A percentile compares a stretch with the other conserved stretches of the same genome.
phyloP scores from a whole-genome alignment of 2,797 vertebrate species.

The Eulemur coronatus region DNA sequence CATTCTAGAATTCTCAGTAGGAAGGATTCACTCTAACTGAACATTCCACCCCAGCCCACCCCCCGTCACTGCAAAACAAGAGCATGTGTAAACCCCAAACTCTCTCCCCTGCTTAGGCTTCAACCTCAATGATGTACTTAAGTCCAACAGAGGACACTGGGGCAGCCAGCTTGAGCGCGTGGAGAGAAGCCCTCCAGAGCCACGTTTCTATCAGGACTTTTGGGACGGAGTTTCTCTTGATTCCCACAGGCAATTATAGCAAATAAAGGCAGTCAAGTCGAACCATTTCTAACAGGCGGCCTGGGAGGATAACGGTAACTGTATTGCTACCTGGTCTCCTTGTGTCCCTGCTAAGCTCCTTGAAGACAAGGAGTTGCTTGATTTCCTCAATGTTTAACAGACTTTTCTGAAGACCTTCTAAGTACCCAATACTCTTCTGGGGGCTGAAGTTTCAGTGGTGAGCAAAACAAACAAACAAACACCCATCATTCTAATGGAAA shows the following conservation, averaged over 20 bases:
- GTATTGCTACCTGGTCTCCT: neutral
- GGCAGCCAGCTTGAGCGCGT: neutral
- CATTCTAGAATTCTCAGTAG: slow-evolving; percentile 44
- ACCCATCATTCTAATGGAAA: neutral
- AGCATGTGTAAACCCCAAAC: neutral
- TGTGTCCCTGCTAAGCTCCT: neutral
- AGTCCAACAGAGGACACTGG: neutral
- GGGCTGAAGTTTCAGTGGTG: neutral
- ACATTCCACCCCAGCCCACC: neutral
- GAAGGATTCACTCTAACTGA: neutral
- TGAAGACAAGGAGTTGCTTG: neutral
- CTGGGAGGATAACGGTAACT: neutral
- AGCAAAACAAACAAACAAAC: neutral
- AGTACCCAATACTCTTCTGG: neutral
- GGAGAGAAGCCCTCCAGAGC: slow-evolving; percentile 30
- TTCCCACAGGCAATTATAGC: slow-evolving; percentile 59
- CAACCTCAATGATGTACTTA: neutral
- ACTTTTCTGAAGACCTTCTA: neutral
- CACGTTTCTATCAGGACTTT: slow-evolving; percentile 1
- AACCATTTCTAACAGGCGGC: slow-evolving; percentile 33
- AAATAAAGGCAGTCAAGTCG: slow-evolving; percentile 61
- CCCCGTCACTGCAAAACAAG: neutral
- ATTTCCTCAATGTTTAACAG: slow-evolving; percentile 8
- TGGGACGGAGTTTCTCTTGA: slow-evolving; percentile 26
- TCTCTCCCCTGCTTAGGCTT: neutral